Evolutionary conservation across 1,140 invertebrate species (phyloP).

Genomic region (Aphidius ervi): DNA sequence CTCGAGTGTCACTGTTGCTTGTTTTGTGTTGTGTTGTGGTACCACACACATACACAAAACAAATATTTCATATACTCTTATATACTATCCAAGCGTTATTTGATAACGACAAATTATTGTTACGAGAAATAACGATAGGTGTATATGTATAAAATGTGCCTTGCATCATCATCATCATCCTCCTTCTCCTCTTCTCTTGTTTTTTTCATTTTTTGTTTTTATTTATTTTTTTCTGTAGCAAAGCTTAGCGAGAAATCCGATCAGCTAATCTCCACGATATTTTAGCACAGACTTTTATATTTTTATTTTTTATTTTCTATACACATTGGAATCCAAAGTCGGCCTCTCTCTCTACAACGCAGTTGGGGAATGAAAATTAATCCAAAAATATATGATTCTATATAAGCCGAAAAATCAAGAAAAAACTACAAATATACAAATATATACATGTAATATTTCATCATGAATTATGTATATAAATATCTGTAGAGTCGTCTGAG

Average conservation of each 20-base stretch:
- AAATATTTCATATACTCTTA: constrained; percentile 19
- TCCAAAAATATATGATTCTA: no score
- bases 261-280: constrained; percentile 50
- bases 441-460: no score
- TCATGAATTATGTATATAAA: no score
- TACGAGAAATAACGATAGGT: constrained; percentile 46
- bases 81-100: constrained; percentile 38
- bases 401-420: no score
- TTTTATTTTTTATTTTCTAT: constrained; percentile 8
- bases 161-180: not conserved
- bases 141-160: not conserved
- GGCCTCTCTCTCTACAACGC: not conserved
- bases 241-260: constrained; percentile 35
- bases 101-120: constrained; percentile 55
- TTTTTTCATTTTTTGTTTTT: no score
- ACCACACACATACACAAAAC: constrained; percentile 6
- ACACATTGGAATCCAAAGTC: constrained; percentile 1
- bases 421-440: no score
- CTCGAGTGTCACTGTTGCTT: no score
- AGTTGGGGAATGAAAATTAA: no score
- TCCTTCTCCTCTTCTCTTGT: no score
- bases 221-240: not conserved
- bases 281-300: constrained; percentile 47
- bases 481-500: no score
- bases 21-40: not conserved